Evolutionary conservation across 2,113 vertebrate genomes (phyloP), one percentile per base, ranked within the genome.

Genomic region (Nyctereutes procyonoides): DNA sequence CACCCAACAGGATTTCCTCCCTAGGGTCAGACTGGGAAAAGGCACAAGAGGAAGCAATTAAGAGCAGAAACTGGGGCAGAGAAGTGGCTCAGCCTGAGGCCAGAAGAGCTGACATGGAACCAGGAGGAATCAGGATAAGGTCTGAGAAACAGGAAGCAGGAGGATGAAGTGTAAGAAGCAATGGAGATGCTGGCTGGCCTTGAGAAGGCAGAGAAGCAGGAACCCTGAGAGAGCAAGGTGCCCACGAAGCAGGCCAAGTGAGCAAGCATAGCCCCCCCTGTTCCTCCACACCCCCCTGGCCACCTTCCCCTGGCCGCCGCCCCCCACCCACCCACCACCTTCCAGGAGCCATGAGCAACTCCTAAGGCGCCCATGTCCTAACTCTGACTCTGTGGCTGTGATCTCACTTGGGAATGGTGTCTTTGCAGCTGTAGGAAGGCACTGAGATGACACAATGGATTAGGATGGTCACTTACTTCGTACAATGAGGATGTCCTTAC

Each of bases 121-220:
- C 17, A 14, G 0, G 4, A 43, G 35, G 60, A 60, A 17, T 35
- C 3, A 1, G 74, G 82, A 30, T 24, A 20, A 32, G 30, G 5
- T 0, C 2, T 0, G 4, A 32, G 80, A 32, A 11, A 19, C n/a
- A 8, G 38, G 65, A 38, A 16, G 6, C 83, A 55, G 74, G 43
- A 56, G 60, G 30, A n/a, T 13, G n/a, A 9, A 15, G 43, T 20
- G 0, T 1, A 5, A 6, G 35, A 24, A 62, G 28, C 19, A 48
- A 28, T 1, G 15, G 2, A 63, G 63, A 13, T 9, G 8, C 8
- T 0, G 0, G 43, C 0, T 13, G 51, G 51, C 13, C 1, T 4
- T 3, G 14, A 74, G 60, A 30, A 48, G 60, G 16, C 6, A 28
- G n/a, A 63, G 7, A 15, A 16, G 14, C 26, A 6, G 74, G 19